Evolutionary conservation across 2,113 vertebrate species (phyloP).

Genomic region (Lucifuga dentata): DNA sequence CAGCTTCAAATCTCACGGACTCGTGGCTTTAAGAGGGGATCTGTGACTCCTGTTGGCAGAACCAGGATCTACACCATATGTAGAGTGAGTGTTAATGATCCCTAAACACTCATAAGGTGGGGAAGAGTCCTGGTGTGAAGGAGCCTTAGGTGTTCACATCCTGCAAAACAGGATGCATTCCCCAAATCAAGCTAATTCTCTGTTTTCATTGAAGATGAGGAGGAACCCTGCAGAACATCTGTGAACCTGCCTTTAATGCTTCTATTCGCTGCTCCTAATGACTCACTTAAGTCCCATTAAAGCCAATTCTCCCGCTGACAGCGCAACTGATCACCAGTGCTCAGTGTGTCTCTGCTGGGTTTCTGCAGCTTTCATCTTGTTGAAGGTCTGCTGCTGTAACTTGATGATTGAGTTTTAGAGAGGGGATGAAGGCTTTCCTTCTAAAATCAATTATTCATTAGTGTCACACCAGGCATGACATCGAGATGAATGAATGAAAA

Average conservation of each 20-base stretch:
- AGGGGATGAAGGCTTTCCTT: not conserved
- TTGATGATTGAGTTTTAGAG: conserved; percentile 51
- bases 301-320: conserved; percentile 7
- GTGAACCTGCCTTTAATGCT: not conserved
- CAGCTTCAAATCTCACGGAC: too few relatives aligned
- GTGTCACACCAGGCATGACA: not conserved
- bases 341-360: conserved; percentile 19
- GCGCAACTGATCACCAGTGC: conserved; percentile 27
- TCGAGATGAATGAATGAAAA: conserved; percentile 3
- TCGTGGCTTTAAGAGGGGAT: too few relatives aligned
- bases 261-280: conserved; percentile 2
- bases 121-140: too few relatives aligned
- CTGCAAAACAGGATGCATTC: not conserved
- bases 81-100: too few relatives aligned
- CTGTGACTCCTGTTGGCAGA: too few relatives aligned
- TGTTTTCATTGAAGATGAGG: not conserved
- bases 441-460: not conserved
- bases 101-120: too few relatives aligned
- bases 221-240: not conserved
- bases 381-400: conserved; percentile 40
- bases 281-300: conserved; percentile 18
- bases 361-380: conserved; percentile 30
- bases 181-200: not conserved
- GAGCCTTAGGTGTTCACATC: too few relatives aligned
- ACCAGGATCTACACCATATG: too few relatives aligned